Conservation (phyloP, 30 jellyfish, hydroid and myxozoan species). For the Hydractinia symbiolongicarpus region DNA sequence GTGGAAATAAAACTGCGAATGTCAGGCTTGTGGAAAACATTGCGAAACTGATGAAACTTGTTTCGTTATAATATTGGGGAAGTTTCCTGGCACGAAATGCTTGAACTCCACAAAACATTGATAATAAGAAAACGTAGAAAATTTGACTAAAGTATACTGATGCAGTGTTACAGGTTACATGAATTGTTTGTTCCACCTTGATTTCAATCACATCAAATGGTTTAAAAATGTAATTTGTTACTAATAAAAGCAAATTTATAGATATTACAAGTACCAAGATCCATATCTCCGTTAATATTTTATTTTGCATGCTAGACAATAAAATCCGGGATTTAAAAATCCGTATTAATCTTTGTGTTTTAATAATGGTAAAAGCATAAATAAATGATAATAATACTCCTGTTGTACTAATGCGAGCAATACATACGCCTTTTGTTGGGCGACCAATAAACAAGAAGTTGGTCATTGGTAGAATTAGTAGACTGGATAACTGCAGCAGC, state of each 20-base stretch:
- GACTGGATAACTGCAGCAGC: conserved; percentile 19
- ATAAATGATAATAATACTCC: background rate
- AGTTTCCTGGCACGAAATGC: conserved; percentile 34
- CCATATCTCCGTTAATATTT: background rate
- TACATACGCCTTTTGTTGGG: conserved; percentile 12
- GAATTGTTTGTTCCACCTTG: background rate
- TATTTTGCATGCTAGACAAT: background rate
- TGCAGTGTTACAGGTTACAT: background rate
- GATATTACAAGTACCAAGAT: background rate
- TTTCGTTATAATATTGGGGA: conserved; percentile 25
- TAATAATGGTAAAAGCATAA: conserved; percentile 9
- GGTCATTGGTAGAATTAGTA: background rate
- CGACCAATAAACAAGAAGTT: background rate
- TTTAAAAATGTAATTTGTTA: background rate
- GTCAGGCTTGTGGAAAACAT: background rate
- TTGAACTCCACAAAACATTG: conserved; percentile 7
- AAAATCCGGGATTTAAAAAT: background rate
- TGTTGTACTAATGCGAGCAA: background rate
- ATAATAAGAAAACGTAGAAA: background rate
- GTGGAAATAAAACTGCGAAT: background rate
- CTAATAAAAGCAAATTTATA: background rate
- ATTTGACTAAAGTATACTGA: conserved; percentile 6
- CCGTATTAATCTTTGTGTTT: conserved; percentile 21
- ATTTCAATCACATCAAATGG: background rate
- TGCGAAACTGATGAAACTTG: conserved; percentile 19